Evolutionary conservation across 1,140 invertebrate species (phyloP).

Genomic region (Penaeus indicus): DNA sequence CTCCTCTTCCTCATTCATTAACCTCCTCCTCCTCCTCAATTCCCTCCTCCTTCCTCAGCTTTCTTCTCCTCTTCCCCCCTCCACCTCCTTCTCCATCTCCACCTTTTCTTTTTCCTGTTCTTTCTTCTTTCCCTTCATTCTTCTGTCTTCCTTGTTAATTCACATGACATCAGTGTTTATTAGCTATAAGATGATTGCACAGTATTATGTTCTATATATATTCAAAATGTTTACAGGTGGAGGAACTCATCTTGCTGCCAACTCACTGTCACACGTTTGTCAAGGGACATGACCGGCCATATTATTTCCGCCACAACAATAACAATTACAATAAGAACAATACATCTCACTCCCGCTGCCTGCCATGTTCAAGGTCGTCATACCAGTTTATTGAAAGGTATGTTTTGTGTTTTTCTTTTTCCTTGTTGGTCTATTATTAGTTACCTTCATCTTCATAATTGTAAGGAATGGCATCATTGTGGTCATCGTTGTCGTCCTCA

Average conservation of each 20-base stretch:
- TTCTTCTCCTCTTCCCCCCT: too few relatives aligned
- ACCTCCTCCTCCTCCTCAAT: too few relatives aligned
- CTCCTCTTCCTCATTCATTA: too few relatives aligned
- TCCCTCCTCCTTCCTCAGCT: too few relatives aligned
- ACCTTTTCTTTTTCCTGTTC: background rate
- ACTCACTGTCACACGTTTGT: slow-evolving; percentile 69
- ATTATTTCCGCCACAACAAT: slow-evolving; percentile 58
- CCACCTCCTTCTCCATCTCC: too few relatives aligned
- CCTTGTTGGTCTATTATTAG: too few relatives aligned
- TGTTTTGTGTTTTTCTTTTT: background rate
- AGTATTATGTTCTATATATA: background rate
- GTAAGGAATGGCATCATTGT: too few relatives aligned
- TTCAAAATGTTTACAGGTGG: slow-evolving; percentile 45
- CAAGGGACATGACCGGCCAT: slow-evolving; percentile 56
- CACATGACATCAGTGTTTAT: background rate
- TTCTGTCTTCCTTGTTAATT: background rate
- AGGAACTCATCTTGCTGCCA: slow-evolving; percentile 69
- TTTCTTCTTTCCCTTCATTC: background rate
- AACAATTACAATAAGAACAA: slow-evolving; percentile 60
- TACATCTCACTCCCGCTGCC: slow-evolving; percentile 47
- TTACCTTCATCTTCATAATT: too few relatives aligned
- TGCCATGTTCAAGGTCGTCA: slow-evolving; percentile 64
- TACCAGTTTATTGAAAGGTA: slow-evolving; percentile 67
- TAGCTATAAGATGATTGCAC: background rate
- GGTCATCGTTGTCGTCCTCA: too few relatives aligned